These are phyloP conservation scores for Brachypteracias leptosomus DNA, from an alignment of 2,113 vertebrate genomes.

Conservation along the genomic window DNA sequence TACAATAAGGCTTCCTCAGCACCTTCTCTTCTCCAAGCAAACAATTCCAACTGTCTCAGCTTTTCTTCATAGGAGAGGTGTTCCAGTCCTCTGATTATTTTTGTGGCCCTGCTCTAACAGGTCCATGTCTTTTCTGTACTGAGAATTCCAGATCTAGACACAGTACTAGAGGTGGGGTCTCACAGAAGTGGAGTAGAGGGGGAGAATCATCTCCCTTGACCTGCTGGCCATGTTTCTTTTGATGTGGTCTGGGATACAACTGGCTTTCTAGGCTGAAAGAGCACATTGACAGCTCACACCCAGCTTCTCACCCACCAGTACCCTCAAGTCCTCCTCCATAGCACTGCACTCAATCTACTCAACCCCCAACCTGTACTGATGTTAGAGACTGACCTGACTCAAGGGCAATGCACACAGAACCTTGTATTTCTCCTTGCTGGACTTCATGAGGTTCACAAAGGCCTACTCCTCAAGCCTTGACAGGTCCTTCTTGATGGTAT, in stretches of 20 bases:
- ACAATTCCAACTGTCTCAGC: background rate
- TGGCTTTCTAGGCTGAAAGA: background rate
- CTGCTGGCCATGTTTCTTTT: background rate
- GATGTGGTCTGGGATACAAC: background rate
- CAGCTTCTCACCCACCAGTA: background rate
- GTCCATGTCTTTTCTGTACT: background rate
- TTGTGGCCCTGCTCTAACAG: background rate
- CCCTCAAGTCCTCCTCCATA: background rate
- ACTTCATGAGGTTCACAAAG: rapidly evolving
- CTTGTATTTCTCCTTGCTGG: background rate
- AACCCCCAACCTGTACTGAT: background rate
- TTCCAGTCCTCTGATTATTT: background rate
- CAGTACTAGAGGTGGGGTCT: background rate
- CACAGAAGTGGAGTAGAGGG: rapidly evolving
- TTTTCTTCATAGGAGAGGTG: background rate
- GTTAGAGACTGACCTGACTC: rapidly evolving
- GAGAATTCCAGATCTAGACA: background rate
- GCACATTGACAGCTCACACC: rapidly evolving
- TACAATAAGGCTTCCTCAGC: rapidly evolving
- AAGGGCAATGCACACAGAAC: background rate
- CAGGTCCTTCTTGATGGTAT: too few relatives aligned
- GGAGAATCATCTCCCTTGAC: rapidly evolving
- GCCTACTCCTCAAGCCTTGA: background rate
- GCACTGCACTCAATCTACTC: background rate
- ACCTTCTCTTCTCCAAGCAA: background rate